Base-by-base conservation (phyloP, 2,113 vertebrate genomes). In the Genyomyrus donnyi region DNA sequence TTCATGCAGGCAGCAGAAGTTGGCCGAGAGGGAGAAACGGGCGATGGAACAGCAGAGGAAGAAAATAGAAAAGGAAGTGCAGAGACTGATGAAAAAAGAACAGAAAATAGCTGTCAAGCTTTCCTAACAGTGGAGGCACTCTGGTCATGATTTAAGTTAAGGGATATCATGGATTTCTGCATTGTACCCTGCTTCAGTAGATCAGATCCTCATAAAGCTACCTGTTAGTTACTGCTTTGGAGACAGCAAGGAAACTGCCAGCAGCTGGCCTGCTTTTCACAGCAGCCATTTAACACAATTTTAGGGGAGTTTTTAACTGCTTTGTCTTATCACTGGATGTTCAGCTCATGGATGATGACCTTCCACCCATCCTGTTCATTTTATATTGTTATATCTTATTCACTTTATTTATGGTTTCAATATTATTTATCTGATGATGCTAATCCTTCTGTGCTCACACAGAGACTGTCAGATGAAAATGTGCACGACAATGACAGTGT, bases 41-140 rank as follows among this genome's bases (percentile, higher is more conserved):
- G 95, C 97, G 87, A 96, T 98, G 92, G 98, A 99, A 92, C 98
- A 99, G 52, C 98, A 99, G 74, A 96, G 97, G 90, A 99, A 98
- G 95, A 99, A 99, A 94, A 96, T 99, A 95, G 98, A 99, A 92
- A 99, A 99, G 91, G 98, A 99, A 85, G 97, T 93, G 27, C 98
- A 99, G 92, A 95, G 98, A 93, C 96, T 98, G 94, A 97, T 98
- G 96, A 99, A 98, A 94, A 99, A 99, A 93, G 98, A 99, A 62
- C 98, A 99, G 89, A 99, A 99, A 97, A 99, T 99, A 52, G 98
- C 98, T 48, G 98, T 99, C 91, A 99, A 99, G 96, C 97, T 99
- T 92, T 98, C 98, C 21, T 99, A 99, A 98, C 95, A 92, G 90
- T 92, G 48, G 52, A 90, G 9, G 92, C 86, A 92, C 90, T 35